phyloP scores from a whole-genome alignment of 2,888 invertebrate species.

The Ichneumoninae sp. region DNA sequence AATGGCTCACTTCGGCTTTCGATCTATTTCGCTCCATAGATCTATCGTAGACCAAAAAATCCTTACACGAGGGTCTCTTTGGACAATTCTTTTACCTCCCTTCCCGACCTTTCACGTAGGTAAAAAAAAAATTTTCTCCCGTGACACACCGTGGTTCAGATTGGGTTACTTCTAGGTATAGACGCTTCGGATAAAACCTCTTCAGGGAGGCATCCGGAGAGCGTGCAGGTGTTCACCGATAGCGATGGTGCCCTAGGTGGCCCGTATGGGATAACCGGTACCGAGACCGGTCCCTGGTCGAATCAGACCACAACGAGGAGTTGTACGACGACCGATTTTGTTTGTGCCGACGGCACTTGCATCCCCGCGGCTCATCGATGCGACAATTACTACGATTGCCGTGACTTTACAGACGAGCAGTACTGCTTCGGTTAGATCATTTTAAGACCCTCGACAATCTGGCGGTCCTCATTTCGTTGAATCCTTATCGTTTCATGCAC shows the following conservation, averaged over 20 bases:
- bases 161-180: slow-evolving; percentile 83
- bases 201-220: slow-evolving; percentile 77
- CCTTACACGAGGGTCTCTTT: neutral
- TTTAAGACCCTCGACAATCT: slow-evolving; percentile 78
- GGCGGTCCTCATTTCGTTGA: slow-evolving; percentile 66
- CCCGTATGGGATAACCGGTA: slow-evolving; percentile 63
- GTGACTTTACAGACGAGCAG: slow-evolving; percentile 95
- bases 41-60: neutral
- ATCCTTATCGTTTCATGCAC: slow-evolving; percentile 57
- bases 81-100: neutral
- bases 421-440: slow-evolving; percentile 90
- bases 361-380: slow-evolving; percentile 92
- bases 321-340: slow-evolving; percentile 85
- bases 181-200: slow-evolving; percentile 80
- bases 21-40: neutral
- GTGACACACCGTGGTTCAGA: slow-evolving; percentile 78
- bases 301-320: slow-evolving; percentile 80
- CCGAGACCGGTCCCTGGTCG: slow-evolving; percentile 77
- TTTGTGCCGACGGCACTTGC: slow-evolving; percentile 89
- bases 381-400: slow-evolving; percentile 96
- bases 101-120: slow-evolving; percentile 18
- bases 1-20: neutral
- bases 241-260: slow-evolving; percentile 64
- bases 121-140: slow-evolving; percentile 45
- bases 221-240: slow-evolving; percentile 70